Percentiles rank a stretch among this genome's conserved stretches.
Evolutionary conservation across 1,140 invertebrate species (phyloP).

Genomic region (Drosophila pseudoananassae): DNA sequence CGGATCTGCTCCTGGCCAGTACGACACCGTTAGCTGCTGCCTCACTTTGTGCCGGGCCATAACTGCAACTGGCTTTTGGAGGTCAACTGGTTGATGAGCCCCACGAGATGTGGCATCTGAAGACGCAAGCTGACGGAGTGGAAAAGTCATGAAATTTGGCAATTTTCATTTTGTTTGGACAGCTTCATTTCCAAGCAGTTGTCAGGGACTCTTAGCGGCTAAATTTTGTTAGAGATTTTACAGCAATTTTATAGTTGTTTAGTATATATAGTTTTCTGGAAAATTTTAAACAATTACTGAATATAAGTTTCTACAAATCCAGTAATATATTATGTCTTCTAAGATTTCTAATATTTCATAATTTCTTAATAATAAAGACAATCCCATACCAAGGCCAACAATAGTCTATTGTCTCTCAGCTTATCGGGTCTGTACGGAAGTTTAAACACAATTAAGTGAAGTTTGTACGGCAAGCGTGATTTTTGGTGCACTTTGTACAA

Average conservation of each 20-base stretch:
- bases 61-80: constrained; percentile 55
- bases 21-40: constrained; percentile 51
- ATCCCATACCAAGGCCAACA: background rate
- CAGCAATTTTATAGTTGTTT: background rate
- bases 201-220: constrained; percentile 4
- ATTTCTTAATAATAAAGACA: background rate
- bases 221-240: background rate
- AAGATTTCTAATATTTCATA: background rate
- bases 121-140: constrained; percentile 40
- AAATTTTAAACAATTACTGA: no score
- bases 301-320: background rate
- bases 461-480: constrained; percentile 44
- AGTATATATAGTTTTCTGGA: no score
- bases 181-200: constrained; percentile 45
- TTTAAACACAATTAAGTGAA: constrained; percentile 16
- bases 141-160: constrained; percentile 42
- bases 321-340: background rate
- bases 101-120: constrained; percentile 3
- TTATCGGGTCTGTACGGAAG: constrained; percentile 15
- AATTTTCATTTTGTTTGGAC: constrained; percentile 46
- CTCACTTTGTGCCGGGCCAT: constrained; percentile 36
- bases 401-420: constrained; percentile 31
- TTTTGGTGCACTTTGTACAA: constrained; percentile 38
- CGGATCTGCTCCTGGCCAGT: constrained; percentile 12
- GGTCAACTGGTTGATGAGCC: constrained; percentile 70